Base-by-base conservation (phyloP, 2,113 vertebrate genomes). In the Siniperca chuatsi region DNA sequence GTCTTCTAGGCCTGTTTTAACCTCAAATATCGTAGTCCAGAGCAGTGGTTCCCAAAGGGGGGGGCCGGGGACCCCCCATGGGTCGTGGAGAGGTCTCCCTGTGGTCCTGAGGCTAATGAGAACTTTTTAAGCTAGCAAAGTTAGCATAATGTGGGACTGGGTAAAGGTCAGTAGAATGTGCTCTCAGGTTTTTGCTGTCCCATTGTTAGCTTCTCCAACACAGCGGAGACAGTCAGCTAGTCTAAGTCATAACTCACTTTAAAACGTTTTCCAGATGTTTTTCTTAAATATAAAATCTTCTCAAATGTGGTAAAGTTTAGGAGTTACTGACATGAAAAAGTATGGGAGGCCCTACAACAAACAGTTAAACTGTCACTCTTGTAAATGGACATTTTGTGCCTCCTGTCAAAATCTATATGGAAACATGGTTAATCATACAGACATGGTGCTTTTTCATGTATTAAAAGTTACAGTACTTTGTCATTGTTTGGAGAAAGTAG, bases 41-140 rank as follows among this genome's bases (percentile, higher is more conserved):
- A 54, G 55, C 48, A 35, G 58, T 3, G 48, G 72, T 60, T 78
- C 12, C 20, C 23, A 89, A 82, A 78, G 21, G 66, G n/a, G n/a
- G 64, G 68, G 81, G 9, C 0, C 44, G 65, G 13, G 73, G 73
- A 46, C 88, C 73, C 55, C 77, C 68, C 4, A 6, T 4, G 60
- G 78, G 75, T 57, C 75, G 16, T 7, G 18, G 0, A 23, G 58
- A 71, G 70, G 77, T 69, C 8, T 46, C 50, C 42, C 15, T 23
- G 77, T 64, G 83, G 72, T 84, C 87, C 65, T 13, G 0, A 37
- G 16, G 50, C 35, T 35, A 70, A 67, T 23, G 52, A 50, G 13
- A 50, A 37, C 12, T 21, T 57, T 69, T 77, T 65, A 84, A 85
- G 74, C 52, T 87, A 78, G 79, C 68, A 55, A 7, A 55, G 54